Evolutionary conservation across 2,888 invertebrate species (phyloP), one percentile per base, ranked within the genome.

Genomic region (Hydriomena furcata): DNA sequence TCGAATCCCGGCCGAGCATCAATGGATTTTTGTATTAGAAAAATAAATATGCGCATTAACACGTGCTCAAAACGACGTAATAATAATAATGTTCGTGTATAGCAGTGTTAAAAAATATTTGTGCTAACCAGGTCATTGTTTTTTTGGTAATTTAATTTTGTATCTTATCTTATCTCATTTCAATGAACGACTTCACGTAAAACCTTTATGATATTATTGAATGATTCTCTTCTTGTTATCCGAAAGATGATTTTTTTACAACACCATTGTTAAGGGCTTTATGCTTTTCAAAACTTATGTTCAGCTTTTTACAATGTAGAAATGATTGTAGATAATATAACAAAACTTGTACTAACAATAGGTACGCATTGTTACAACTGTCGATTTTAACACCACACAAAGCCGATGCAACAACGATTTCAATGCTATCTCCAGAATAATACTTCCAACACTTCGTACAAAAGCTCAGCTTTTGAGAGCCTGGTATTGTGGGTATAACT

Each of bases 361-460:
- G 12, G 12, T 25, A 30, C 36, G 7, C 21, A 46, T 46, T 47
- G 37, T 52, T 36, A 21, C 13, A 40, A 31, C 35, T 44, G 48
- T 10, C 37, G 49, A 12, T 45, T 52, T 52, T 52, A 11, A 44
- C 44, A 43, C 52, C 30, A n/a, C n/a, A n/a, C n/a, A n/a, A 35
- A 37, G 34, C 30, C 23, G 30, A 44, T 47, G 46, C 43, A 51
- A 44, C 50, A 30, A 11, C 27, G 21, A 31, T 17, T 43, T 37
- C 62, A 68, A 70, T 69, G 34, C 58, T 65, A 58, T 65, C 60
- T 56, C 37, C 32, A 40, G 40, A 43, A 78, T 61, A 75, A 76
- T 75, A 73, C 63, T 68, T 71, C 70, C 73, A 72, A 79, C 79
- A 76, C 79, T 75, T 69, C n/a, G 27, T 52, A 66, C 82, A 81